These are phyloP conservation scores for Chirona hameri DNA, from an alignment of 2,888 invertebrate species.

Conservation along the genomic window DNA sequence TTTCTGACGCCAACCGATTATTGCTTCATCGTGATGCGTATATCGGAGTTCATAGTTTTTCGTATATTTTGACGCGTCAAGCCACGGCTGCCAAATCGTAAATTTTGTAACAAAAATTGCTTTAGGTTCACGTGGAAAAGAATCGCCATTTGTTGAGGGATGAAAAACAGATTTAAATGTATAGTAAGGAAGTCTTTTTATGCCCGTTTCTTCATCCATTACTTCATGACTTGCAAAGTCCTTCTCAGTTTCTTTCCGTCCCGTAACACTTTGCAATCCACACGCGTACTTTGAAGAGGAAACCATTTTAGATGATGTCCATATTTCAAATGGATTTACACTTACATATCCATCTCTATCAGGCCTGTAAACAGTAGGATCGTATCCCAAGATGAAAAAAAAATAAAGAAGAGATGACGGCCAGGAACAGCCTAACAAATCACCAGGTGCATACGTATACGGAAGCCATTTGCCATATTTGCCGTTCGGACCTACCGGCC, in stretches of 20 bases:
- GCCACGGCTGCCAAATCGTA: background rate
- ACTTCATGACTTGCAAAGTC: background rate
- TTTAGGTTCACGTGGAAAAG: background rate
- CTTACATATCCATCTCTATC: background rate
- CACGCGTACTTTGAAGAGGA: background rate
- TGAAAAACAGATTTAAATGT: background rate
- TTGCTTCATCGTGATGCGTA: slow-evolving; percentile 1
- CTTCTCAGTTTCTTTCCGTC: background rate
- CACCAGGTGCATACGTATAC: background rate
- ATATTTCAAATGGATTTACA: background rate
- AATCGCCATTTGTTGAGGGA: background rate
- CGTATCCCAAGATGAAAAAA: background rate
- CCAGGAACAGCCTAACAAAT: background rate
- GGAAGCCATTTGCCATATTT: background rate
- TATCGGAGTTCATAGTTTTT: background rate
- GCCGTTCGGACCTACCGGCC: background rate
- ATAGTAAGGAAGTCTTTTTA: background rate
- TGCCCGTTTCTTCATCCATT: background rate
- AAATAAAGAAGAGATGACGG: background rate
- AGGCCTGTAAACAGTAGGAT: background rate
- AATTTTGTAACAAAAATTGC: background rate
- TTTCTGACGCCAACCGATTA: background rate
- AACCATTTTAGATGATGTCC: background rate
- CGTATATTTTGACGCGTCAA: background rate
- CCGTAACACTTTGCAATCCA: background rate